A percentile compares a stretch with the other conserved stretches of the same genome.
phyloP scores from a whole-genome alignment of 2,888 invertebrate genomes.

The Ferdinandea cuprea region DNA sequence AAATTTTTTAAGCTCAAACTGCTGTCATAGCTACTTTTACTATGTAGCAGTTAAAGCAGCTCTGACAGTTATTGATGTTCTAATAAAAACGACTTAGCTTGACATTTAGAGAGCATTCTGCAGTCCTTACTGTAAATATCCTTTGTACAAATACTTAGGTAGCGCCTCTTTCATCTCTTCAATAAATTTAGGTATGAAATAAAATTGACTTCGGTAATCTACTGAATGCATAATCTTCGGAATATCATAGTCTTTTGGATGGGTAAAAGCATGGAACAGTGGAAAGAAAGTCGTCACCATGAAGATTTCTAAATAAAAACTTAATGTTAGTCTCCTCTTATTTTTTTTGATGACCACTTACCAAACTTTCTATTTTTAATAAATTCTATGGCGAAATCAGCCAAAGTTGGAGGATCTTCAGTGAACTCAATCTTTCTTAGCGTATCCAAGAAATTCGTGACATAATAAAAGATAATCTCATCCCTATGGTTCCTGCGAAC shows the following conservation, averaged over 20 bases:
- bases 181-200: slow-evolving; percentile 34
- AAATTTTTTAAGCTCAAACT: too few species aligned
- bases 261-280: slow-evolving; percentile 25
- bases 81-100: too few species aligned
- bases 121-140: slow-evolving; percentile 26
- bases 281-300: slow-evolving; percentile 48
- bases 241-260: slow-evolving; percentile 30
- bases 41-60: too few species aligned
- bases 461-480: slow-evolving; percentile 46
- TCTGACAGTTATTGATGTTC: too few species aligned
- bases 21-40: too few species aligned
- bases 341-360: neutral
- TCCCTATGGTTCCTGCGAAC: slow-evolving; percentile 44
- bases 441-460: slow-evolving; percentile 49
- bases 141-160: slow-evolving; percentile 52
- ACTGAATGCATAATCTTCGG: slow-evolving; percentile 20
- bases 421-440: slow-evolving; percentile 18
- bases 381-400: neutral
- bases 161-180: slow-evolving; percentile 47
- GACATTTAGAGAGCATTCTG: too few species aligned
- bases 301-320: slow-evolving; percentile 40
- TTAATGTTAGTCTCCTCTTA: too few species aligned
- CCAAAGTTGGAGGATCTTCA: slow-evolving; percentile 38
- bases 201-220: slow-evolving; percentile 42
- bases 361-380: slow-evolving; percentile 20